phyloP scores from a whole-genome alignment of 2,797 vertebrate genomes.

The Sebastolobus alascanus region DNA sequence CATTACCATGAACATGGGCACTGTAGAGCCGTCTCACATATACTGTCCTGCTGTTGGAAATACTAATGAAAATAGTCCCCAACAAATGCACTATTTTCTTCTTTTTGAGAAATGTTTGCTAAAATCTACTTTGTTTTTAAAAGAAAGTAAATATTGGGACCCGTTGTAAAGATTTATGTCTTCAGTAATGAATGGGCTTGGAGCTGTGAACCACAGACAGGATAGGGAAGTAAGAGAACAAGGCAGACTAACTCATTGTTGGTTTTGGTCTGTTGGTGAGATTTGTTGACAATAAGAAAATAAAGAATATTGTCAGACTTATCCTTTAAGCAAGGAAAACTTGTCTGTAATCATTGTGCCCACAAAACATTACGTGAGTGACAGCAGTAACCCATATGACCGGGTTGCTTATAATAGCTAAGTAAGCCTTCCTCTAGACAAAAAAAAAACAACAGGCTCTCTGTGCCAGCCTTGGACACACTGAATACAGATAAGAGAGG shows the following conservation, averaged over 20 bases:
- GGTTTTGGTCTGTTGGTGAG: background rate
- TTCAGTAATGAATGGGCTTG: background rate
- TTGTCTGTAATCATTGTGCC: background rate
- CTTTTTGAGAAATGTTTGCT: background rate
- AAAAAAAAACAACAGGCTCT: background rate
- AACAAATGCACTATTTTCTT: background rate
- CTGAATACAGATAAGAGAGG: conserved; percentile 7
- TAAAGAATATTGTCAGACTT: background rate
- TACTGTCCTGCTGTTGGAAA: background rate
- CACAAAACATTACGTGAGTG: background rate
- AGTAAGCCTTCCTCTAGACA: background rate
- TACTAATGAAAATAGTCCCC: background rate
- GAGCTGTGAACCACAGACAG: background rate
- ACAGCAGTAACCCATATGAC: conserved; percentile 5
- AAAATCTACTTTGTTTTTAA: background rate
- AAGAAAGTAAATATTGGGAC: background rate
- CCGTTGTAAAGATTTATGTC: background rate
- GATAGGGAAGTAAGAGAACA: background rate
- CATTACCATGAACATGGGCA: background rate
- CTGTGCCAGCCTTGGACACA: conserved; percentile 6
- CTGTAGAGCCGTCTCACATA: background rate
- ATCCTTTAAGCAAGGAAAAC: background rate
- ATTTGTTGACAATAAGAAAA: conserved; percentile 6
- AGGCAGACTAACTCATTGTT: background rate
- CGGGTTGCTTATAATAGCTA: background rate